Evolutionary conservation across 2,888 invertebrate genomes (phyloP), one percentile per base, ranked within the genome.

Genomic region (Hoplodrina ambigua): DNA sequence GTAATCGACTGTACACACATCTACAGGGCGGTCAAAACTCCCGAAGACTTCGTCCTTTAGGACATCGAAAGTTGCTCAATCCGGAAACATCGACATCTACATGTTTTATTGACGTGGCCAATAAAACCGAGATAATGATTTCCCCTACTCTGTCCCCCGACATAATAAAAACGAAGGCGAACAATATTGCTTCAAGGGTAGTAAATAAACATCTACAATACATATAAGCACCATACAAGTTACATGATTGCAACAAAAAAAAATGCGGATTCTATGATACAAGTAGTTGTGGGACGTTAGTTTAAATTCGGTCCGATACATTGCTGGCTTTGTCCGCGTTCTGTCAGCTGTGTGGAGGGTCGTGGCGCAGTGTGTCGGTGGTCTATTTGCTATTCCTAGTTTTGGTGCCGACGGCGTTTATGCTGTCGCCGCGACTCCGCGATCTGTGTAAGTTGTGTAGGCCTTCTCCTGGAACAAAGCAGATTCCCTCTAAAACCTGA

Each of bases 401-500:
- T 87, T 94, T 95, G 81, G 97, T 97, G 84, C 97, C 97, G 83
- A 97, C 96, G 79, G 97, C 96, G 94, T 97, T 98, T 88, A 98
- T 96, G 87, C 98, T 97, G 91, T 98, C 98, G 86, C 98, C 97
- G 92, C 98, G 97, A 94, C 98, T 98, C 91, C 97, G 96, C 84
- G 98, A 97, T 91, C 98, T 97, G 91, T 98, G 97, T 90, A 98
- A 93, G 85, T 97, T 97, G 83, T 97, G 96, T 88, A 97, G 94
- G 78, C 97, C 97, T 89, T 97, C 97, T 88, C 96, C 97, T 97
- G 89, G 86, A 93, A 66, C 66, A 46, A 66, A 75, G 60, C 60
- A 41, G 10, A 96, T 96, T 41, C 19, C 72, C 77, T 77, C 68
- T 77, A 64, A 56, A 63, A 68, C 55, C 62, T 76, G 62, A n/a